Evolutionary conservation across 1,140 invertebrate genomes (phyloP).

Genomic region (Orchestia grillus): DNA sequence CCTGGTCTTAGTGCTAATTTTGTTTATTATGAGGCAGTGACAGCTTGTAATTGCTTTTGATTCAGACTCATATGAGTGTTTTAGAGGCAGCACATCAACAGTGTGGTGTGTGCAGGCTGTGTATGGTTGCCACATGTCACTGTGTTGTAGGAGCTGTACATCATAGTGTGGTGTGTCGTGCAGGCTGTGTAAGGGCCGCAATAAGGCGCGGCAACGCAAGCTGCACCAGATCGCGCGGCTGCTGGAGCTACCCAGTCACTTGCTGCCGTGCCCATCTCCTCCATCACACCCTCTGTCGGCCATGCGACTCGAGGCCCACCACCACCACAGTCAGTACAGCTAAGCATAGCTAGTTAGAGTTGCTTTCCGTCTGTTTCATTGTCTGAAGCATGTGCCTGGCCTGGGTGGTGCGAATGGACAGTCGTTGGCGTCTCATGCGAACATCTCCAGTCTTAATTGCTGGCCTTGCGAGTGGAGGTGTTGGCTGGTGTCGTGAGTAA

Average conservation of each 20-base stretch:
- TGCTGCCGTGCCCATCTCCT: conserved; percentile 75
- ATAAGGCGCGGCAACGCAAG: conserved; percentile 95
- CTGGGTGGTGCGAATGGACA: too few species aligned
- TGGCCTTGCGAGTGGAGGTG: too few species aligned
- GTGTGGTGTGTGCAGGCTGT: neutral
- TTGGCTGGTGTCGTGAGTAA: too few species aligned
- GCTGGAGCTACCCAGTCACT: conserved; percentile 82
- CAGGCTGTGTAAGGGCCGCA: conserved; percentile 84
- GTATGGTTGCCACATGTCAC: neutral
- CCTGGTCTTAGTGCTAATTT: neutral
- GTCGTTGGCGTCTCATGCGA: too few species aligned
- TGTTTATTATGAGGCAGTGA: neutral
- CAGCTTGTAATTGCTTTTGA: neutral
- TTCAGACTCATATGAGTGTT: neutral
- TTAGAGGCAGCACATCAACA: neutral
- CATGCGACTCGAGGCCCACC: conserved; percentile 68
- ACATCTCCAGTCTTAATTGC: too few species aligned
- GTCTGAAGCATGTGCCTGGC: neutral
- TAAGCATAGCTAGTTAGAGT: neutral
- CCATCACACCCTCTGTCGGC: conserved; percentile 72
- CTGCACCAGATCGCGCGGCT: conserved; percentile 94
- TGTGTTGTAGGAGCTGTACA: conserved; percentile 75
- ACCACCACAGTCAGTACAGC: conserved; percentile 32
- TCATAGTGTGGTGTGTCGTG: conserved; percentile 68
- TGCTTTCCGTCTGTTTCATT: neutral